Base-by-base conservation (phyloP, 2,888 invertebrate genomes). In the Axea sp. region DNA sequence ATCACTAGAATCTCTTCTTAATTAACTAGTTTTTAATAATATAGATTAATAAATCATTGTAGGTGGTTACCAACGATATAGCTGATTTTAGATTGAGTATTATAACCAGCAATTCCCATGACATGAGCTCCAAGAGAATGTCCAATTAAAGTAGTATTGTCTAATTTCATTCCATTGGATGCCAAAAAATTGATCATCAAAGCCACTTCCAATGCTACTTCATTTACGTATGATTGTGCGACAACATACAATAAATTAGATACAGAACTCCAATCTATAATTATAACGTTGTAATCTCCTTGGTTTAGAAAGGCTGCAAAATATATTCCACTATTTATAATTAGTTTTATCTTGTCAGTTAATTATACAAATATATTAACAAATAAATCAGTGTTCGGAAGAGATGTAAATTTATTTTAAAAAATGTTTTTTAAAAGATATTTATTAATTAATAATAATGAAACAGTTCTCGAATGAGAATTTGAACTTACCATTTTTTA, bases 61-160 rank as follows among this genome's bases (percentile, higher is more conserved):
- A n/a, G n/a, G n/a, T n/a, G n/a, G n/a, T 77, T 76, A 85, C 84
- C 85, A 14, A 84, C 77, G n/a, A 83, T 60, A 57, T 78, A 79
- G 12, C 76, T 71, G 2, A 83, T 69, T 8, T 43, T 77, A 6
- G 64, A 41, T 4, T 31, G 1, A 8, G 45, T 60, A 26, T 81
- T 74, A 35, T 76, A 77, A 4, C 78, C 82, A n/a, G 82, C 80
- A 5, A 85, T 57, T 26, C 85, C 86, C 59, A 79, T 78, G 2
- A 86, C 73, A 35, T 85, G 86, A 3, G 82, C 85, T 2, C 85
- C 86, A 1, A 86, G 78, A 0, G 86, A 86, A 47, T 85, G 86
- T 3, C 86, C 86, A 6, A 80, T 75, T 3, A 84, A 57, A n/a
- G 77, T 78, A 0, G 81, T 76, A 0, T 67, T n/a, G 0, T 78